These are phyloP conservation scores for Stramonita haemastoma DNA, from an alignment of 2,888 invertebrate species.

Conservation along the genomic window DNA sequence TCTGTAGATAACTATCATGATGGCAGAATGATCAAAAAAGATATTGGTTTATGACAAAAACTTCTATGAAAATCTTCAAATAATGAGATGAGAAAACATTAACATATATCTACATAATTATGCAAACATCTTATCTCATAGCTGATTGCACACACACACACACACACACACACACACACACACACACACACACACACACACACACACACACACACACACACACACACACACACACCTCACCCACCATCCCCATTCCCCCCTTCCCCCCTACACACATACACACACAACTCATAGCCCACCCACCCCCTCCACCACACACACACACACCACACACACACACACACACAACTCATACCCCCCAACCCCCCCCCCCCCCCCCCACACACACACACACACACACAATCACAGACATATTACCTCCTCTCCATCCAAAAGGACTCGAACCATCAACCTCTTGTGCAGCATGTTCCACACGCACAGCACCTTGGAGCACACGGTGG, in stretches of 20 bases:
- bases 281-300: too few species aligned
- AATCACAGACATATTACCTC: neutral
- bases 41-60: neutral
- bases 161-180: neutral
- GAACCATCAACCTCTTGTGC: slow-evolving; percentile 31
- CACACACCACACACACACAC: too few species aligned
- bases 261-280: neutral
- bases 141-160: neutral
- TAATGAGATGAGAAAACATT: too few species aligned
- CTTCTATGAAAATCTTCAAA: too few species aligned
- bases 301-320: too few species aligned
- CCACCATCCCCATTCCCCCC: too few species aligned
- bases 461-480: slow-evolving; percentile 34
- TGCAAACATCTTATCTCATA: neutral
- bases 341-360: too few species aligned
- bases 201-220: neutral
- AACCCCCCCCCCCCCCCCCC: too few species aligned
- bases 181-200: neutral
- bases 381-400: too few species aligned
- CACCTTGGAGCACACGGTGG: neutral
- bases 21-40: neutral
- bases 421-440: neutral
- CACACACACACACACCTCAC: neutral
- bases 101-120: neutral
- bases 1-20: too few species aligned